Percentiles rank a stretch among this genome's conserved stretches.
These are phyloP conservation scores for Caenorhabditis auriculariae DNA, from an alignment of 2,888 invertebrate species.

Conservation along the genomic window DNA sequence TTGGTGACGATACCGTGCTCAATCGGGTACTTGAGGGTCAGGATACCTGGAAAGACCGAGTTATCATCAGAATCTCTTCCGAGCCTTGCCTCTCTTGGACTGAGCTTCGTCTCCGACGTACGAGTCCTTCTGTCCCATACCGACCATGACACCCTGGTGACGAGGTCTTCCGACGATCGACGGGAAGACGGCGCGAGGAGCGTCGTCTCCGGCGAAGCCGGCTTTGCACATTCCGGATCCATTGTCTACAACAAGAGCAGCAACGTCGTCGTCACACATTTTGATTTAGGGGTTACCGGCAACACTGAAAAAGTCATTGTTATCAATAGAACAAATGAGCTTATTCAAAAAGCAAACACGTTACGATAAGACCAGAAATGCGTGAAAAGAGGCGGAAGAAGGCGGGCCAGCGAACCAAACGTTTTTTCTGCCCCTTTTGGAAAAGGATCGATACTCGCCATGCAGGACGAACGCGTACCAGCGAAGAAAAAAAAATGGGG, in stretches of 20 bases:
- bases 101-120: conserved; percentile 66
- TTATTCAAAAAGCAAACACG: too few species aligned
- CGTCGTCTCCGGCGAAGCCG: conserved; percentile 77
- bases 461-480: too few species aligned
- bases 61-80: too few species aligned
- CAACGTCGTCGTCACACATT: conserved; percentile 63
- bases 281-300: too few species aligned
- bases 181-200: conserved; percentile 80
- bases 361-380: too few species aligned
- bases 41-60: conserved; percentile 73
- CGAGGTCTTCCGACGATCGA: conserved; percentile 77
- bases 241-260: conserved; percentile 75
- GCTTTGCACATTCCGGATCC: conserved; percentile 72
- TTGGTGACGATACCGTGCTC: conserved; percentile 94
- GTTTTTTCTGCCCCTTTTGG: too few species aligned
- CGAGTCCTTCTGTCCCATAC: conserved; percentile 66
- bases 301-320: too few species aligned
- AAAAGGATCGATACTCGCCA: too few species aligned
- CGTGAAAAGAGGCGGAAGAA: too few species aligned
- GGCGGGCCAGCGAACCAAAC: too few species aligned
- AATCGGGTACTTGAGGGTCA: conserved; percentile 89
- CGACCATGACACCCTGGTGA: conserved; percentile 65
- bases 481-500: too few species aligned
- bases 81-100: conserved; percentile 73
- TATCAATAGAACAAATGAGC: too few species aligned